A percentile compares a stretch with the other conserved stretches of the same genome.
phyloP scores from a whole-genome alignment of 2,797 vertebrate genomes.

The Nannoperca obscura region DNA sequence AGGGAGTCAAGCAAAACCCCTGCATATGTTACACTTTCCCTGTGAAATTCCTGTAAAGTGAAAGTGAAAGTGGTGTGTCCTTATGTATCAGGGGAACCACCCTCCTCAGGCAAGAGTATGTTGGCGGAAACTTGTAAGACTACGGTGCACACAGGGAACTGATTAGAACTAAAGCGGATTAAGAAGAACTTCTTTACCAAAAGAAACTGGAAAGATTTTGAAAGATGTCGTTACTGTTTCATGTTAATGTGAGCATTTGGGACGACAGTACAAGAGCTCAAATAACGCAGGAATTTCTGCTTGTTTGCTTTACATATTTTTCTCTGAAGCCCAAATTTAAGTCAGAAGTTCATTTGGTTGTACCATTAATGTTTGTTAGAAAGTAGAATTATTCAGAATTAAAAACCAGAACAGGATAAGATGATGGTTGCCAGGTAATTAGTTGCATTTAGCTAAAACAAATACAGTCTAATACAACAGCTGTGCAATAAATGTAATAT shows the following conservation, averaged over 20 bases:
- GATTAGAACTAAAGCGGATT: neutral
- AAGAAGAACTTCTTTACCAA: neutral
- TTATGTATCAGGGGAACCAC: constrained; percentile 10
- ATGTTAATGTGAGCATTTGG: constrained; percentile 24
- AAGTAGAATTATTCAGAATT: constrained; percentile 31
- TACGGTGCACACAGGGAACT: neutral
- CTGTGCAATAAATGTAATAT: neutral
- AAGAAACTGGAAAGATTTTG: neutral
- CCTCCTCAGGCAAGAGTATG: constrained; percentile 6
- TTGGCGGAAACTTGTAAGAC: constrained; percentile 10
- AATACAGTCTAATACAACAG: constrained; percentile 3
- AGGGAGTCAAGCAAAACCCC: neutral
- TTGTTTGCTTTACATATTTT: constrained; percentile 12
- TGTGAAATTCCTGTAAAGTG: constrained; percentile 9
- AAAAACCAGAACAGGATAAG: constrained; percentile 26
- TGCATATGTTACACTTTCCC: neutral
- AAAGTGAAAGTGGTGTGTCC: constrained; percentile 29
- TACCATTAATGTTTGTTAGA: constrained; percentile 38
- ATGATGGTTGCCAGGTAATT: neutral
- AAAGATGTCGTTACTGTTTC: constrained; percentile 12
- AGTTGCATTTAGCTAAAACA: no score
- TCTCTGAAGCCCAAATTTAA: constrained; percentile 16
- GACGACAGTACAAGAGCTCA: neutral
- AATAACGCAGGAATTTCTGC: constrained; percentile 5
- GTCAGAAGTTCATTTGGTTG: constrained; percentile 20